Base-by-base conservation (phyloP, 2,113 vertebrate genomes). In the Phodopus roborovskii region DNA sequence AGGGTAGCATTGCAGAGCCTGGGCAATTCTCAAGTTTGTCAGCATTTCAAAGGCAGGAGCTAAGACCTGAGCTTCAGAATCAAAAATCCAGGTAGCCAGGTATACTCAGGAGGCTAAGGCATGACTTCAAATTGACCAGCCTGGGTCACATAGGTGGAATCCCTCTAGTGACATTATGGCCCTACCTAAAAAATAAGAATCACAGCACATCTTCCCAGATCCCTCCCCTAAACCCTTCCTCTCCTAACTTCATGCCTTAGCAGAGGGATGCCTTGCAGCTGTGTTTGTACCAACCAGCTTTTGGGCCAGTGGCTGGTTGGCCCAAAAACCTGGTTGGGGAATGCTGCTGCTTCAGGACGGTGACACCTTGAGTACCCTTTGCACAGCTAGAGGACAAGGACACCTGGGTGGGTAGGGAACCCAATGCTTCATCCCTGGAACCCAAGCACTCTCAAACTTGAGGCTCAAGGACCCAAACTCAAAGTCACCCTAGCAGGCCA, bases 381-480 rank as follows among this genome's bases (percentile, higher is more conserved):
- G n/a, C 22, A 56, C 5, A 81, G 9, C 22, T 5, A 7, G 36
- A 56, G 62, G 22, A 36, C 19, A 36, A 11, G 4, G 3, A 28
- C 24, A 26, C 1, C 4, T 11, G 10, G 3, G 7, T n/a, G 10
- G 6, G 7, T n/a, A 70, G 7, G 53, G 66, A 50, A 12, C 8
- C 4, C 64, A 26, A 33, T 17, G 33, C 12, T 48, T 26, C 45
- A 11, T n/a, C 12, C 24, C 33, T 71, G 33, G 33, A 71, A 39
- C 33, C 50, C 48, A 16, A 81, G 50, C 33, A 58, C 64, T 86
- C 66, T 28, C 2, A 33, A 86, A 50, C 19, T 33, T 50, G 64
- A 81, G 78, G 20, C 58, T n/a, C 39, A 62, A 62, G 42, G n/a
- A 73, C 22, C 36, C 39, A 42, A 12, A 42, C 36, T 48, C 56